Evolutionary conservation across 2,888 invertebrate species (phyloP), one percentile per base, ranked within the genome.

Genomic region (Caenorhabditis macrosperma): DNA sequence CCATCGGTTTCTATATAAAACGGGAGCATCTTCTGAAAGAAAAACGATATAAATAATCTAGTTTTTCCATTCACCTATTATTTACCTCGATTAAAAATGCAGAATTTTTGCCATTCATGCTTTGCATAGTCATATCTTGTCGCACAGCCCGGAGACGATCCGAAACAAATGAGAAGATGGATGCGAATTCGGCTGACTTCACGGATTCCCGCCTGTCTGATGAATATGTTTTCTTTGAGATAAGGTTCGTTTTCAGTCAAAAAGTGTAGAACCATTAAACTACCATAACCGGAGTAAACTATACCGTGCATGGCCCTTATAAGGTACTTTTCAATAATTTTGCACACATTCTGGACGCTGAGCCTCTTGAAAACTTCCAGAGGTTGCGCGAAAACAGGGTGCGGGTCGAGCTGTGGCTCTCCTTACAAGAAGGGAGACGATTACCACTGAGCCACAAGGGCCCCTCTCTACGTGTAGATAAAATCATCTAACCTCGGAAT

Each of bases 131-230:
- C 78, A 83, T 78, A 44, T 86, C 86, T 33, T 86, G 86, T 52
- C 84, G 61, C 22, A 86, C 81, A 9, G 86, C 67, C 38, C 86
- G 64, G 10, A 86, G 59, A 38, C 86, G 80, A 64, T 86, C 86
- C 12, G 77, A 77, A 10, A 84, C 83, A 38, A 86, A 86, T 0
- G 79, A 79, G 50, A 75, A 85, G 5, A 77, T 57, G 3, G 55
- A 54, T 4, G 59, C 48, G 52, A 82, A 71, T 5, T 63, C 30
- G n/a, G 20, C 17, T 15, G 72, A 26, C 10, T 59, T 38, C n/a
- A 60, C 57, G 2, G 35, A 33, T 50, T 61, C 52, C 41, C 44
- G 52, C 54, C 75, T 75, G 66, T 68, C 63, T 68, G 63, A 57
- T 63, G 12, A 2, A 55, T 33, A 26, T 15, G 50, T 24, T 22